Evolutionary conservation across 2,797 vertebrate genomes (phyloP), one percentile per base, ranked within the genome.

Genomic region (Gobio occitaniae): DNA sequence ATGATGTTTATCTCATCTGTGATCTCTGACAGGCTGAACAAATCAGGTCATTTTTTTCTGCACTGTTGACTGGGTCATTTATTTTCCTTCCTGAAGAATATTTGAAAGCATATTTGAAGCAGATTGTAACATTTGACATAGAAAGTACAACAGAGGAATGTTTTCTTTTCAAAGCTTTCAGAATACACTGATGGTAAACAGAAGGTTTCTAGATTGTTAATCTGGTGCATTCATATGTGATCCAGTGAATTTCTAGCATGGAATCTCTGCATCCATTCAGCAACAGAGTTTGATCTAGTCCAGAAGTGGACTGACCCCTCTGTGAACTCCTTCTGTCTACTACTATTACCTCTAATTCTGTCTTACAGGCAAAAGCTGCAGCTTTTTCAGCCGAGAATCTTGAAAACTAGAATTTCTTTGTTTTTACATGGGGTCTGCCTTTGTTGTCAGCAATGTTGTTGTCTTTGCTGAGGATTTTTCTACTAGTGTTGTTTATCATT

Each of bases 11-110:
- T 25, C 36, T 70, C 59, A 63, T 77, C 48, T 86, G 72, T 84
- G 78, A 81, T 81, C 65, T 6, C 48, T 70, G 44, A 65, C 74
- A 70, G 25, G 36, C 77, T 70, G 25, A 71, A 78, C 41, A 82
- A 63, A 84, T 71, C 50, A 68, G 59, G 66, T 82, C 41, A 54
- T 61, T 65, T 80, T 25, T 83, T 84, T 79, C 32, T 29, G 41
- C 52, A 32, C 29, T 44, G 54, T 76, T 71, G 13, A 61, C 25
- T 71, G 32, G 63, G 71, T n/a, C 10, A 66, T 15, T 65, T 17
- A 56, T 63, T 68, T 48, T 36, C 16, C 48, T 66, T 47, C n/a
- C 68, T 25, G 10, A 47, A 47, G 25, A 63, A 69, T 38, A 54
- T n/a, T 47, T 38, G 32, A 69, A 50, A 68, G 19, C 16, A 2